Evolutionary conservation across 1,140 invertebrate genomes (phyloP).

Genomic region (Drosophila lowei): DNA sequence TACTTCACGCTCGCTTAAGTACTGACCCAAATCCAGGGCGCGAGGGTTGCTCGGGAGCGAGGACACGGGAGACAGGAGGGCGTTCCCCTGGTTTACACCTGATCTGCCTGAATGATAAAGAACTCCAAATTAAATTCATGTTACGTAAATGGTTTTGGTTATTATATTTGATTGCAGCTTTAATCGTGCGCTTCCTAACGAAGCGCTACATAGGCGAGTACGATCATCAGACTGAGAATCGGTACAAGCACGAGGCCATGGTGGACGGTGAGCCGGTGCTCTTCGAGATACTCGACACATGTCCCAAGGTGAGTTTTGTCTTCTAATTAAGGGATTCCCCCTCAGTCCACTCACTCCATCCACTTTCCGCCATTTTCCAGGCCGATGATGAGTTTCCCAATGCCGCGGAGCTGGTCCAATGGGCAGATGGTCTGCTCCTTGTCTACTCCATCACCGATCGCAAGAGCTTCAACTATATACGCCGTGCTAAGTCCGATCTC

Average conservation of each 20-base stretch:
- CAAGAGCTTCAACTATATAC: conserved; percentile 92
- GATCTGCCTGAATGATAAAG: conserved; percentile 30
- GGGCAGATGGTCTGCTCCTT: conserved; percentile 94
- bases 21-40: conserved; percentile 56
- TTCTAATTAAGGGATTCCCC: neutral
- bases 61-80: conserved; percentile 12
- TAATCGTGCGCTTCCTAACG: conserved; percentile 94
- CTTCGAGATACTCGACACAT: conserved; percentile 96
- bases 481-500: conserved; percentile 89
- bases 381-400: conserved; percentile 89
- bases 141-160: conserved; percentile 49
- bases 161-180: conserved; percentile 86
- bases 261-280: conserved; percentile 95
- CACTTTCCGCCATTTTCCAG: conserved; percentile 68
- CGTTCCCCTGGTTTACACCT: conserved; percentile 65
- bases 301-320: conserved; percentile 84
- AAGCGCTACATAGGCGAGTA: conserved; percentile 96
- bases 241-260: conserved; percentile 95
- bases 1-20: conserved; percentile 67
- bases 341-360: conserved; percentile 12
- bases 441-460: conserved; percentile 96
- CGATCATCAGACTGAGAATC: conserved; percentile 96
- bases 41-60: conserved; percentile 19
- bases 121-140: conserved; percentile 56
- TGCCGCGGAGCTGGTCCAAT: conserved; percentile 89